phyloP scores from a whole-genome alignment of 1,140 invertebrate genomes.

The Aporrectodea caliginosa region DNA sequence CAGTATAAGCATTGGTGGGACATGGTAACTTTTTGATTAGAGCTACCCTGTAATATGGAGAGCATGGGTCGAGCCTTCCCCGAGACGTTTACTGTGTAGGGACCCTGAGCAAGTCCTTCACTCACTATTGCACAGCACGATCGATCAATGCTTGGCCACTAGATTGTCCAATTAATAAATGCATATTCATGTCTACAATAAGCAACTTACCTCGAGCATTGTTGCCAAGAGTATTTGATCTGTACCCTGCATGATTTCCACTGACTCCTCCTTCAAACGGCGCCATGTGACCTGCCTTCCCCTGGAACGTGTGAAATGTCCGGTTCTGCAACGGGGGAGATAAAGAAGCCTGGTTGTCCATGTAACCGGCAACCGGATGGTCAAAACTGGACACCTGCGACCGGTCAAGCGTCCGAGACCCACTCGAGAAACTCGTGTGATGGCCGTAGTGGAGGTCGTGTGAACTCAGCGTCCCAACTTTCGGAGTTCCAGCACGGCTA shows the following conservation, averaged over 20 bases:
- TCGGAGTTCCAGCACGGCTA: conserved; percentile 18
- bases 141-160: too few relatives aligned
- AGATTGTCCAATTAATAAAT: too few relatives aligned
- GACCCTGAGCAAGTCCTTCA: too few relatives aligned
- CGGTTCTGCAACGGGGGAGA: background rate
- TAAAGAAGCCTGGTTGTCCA: background rate
- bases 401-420: background rate
- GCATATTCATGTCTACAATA: too few relatives aligned
- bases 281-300: background rate
- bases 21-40: too few relatives aligned
- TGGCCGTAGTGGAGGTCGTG: background rate
- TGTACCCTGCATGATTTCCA: background rate
- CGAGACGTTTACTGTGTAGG: too few relatives aligned
- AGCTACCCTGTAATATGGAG: too few relatives aligned
- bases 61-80: too few relatives aligned
- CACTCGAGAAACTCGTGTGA: background rate
- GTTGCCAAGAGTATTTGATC: background rate
- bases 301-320: background rate
- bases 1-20: too few relatives aligned
- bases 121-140: too few relatives aligned
- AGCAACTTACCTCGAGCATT: too few relatives aligned
- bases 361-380: background rate
- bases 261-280: background rate
- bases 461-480: conserved; percentile 7
- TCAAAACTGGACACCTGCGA: background rate